Conservation (phyloP, 2,888 invertebrate genomes). For the Amphipyra berbera region DNA sequence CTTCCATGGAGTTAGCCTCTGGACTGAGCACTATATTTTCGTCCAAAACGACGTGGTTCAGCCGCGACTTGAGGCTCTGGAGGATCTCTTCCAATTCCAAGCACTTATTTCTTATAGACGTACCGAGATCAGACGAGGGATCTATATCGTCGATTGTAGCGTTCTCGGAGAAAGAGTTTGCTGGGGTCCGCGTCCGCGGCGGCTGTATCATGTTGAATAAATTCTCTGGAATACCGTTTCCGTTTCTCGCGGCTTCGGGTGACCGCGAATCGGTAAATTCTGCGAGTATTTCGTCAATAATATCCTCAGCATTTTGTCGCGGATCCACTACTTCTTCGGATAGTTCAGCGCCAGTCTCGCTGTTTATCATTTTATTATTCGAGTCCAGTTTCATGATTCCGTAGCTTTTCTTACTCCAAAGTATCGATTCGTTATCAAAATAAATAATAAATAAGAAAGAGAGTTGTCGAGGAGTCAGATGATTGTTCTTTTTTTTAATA, state of each 20-base stretch:
- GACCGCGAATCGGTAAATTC: slow-evolving; percentile 84
- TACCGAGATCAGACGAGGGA: slow-evolving; percentile 85
- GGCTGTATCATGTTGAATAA: slow-evolving; percentile 84
- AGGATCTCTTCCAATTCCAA: slow-evolving; percentile 87
- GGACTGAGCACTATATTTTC: slow-evolving; percentile 87
- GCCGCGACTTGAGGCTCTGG: slow-evolving; percentile 85
- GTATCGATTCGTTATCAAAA: slow-evolving; percentile 78
- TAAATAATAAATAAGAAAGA: slow-evolving; percentile 76
- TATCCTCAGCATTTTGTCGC: slow-evolving; percentile 86
- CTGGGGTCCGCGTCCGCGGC: slow-evolving; percentile 83
- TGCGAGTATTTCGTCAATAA: slow-evolving; percentile 86
- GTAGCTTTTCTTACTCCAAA: slow-evolving; percentile 50
- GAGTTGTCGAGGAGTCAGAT: slow-evolving; percentile 75
- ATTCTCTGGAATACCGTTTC: slow-evolving; percentile 80
- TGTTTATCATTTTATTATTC: slow-evolving; percentile 86
- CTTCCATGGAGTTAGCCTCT: slow-evolving; percentile 85
- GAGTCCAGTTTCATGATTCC: slow-evolving; percentile 86
- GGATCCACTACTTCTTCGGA: slow-evolving; percentile 84
- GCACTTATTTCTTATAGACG: slow-evolving; percentile 87
- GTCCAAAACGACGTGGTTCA: slow-evolving; percentile 87
- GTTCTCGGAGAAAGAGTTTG: slow-evolving; percentile 85
- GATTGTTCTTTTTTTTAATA: slow-evolving; percentile 68
- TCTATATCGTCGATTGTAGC: slow-evolving; percentile 86
- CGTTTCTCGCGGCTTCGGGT: slow-evolving; percentile 74
- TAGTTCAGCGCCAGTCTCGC: slow-evolving; percentile 80